phyloP scores from a whole-genome alignment of 1,140 invertebrate species.

The Mycetomoellerius zeteki region DNA sequence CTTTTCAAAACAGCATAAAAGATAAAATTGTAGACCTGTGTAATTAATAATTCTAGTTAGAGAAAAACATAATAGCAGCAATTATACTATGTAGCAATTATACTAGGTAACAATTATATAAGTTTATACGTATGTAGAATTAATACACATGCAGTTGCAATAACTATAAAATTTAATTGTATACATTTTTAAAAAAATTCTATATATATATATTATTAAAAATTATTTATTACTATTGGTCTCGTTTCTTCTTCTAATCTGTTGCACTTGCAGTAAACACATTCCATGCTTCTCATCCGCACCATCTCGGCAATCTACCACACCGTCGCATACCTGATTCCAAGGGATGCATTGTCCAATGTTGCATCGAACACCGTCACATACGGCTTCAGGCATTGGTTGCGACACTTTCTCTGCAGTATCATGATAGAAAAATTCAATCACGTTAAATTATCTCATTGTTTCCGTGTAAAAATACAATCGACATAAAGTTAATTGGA shows the following conservation, averaged over 20 bases:
- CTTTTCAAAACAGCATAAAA: too few species aligned
- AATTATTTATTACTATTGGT: constrained; percentile 80
- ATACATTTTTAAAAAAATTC: too few species aligned
- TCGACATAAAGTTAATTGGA: not conserved
- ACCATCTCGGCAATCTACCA: constrained; percentile 90
- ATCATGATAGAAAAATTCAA: constrained; percentile 9
- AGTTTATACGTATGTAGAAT: too few species aligned
- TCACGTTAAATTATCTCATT: not conserved
- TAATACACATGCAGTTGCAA: too few species aligned
- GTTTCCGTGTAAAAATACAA: not conserved
- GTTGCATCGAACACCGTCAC: constrained; percentile 89
- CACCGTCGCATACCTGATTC: constrained; percentile 90
- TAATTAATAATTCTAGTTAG: too few species aligned
- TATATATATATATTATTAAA: not conserved
- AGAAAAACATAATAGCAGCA: too few species aligned
- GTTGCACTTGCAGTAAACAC: constrained; percentile 84
- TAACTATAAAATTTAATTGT: too few species aligned
- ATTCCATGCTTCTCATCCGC: constrained; percentile 88
- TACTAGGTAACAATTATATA: too few species aligned
- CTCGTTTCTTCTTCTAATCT: constrained; percentile 75
- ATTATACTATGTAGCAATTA: too few species aligned
- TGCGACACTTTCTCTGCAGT: constrained; percentile 23
- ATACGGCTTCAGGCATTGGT: constrained; percentile 79
- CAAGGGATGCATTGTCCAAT: constrained; percentile 90
- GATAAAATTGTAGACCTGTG: too few species aligned